Conservation (phyloP, 2,113 vertebrate genomes). For the Hydrochoerus hydrochaeris region DNA sequence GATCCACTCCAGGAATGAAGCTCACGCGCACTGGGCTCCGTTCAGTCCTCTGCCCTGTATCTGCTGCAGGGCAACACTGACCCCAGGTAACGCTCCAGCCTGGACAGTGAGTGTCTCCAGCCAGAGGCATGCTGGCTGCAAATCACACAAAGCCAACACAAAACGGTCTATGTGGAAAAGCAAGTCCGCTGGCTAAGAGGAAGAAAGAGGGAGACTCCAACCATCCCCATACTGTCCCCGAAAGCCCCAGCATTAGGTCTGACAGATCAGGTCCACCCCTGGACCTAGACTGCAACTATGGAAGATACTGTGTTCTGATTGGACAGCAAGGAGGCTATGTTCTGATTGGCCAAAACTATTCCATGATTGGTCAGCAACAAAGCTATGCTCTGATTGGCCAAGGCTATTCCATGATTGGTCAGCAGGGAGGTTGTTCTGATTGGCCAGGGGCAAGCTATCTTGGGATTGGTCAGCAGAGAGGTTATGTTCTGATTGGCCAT, state of each 20-base stretch:
- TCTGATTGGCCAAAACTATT: background rate
- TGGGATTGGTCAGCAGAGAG: background rate
- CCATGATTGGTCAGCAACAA: no score
- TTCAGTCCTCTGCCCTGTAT: background rate
- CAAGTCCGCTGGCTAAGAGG: background rate
- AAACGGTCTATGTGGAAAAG: background rate
- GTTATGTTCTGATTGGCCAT: background rate
- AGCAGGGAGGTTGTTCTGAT: background rate
- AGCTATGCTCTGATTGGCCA: no score
- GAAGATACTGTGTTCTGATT: background rate
- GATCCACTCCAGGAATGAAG: slow-evolving; percentile 5
- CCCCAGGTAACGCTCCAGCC: background rate
- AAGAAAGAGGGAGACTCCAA: background rate
- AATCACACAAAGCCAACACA: background rate
- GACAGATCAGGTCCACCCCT: no score
- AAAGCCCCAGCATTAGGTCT: background rate
- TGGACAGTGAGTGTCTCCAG: background rate
- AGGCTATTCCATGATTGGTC: background rate
- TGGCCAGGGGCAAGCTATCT: background rate
- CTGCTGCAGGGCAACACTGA: background rate
- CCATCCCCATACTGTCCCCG: fast-evolving
- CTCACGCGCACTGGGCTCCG: background rate
- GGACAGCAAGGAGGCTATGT: no score
- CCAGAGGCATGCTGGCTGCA: background rate
- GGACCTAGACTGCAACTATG: background rate